Conservation (phyloP, 53 echinoderm and acorn worm genomes). For the Patiria pectinifera region DNA sequence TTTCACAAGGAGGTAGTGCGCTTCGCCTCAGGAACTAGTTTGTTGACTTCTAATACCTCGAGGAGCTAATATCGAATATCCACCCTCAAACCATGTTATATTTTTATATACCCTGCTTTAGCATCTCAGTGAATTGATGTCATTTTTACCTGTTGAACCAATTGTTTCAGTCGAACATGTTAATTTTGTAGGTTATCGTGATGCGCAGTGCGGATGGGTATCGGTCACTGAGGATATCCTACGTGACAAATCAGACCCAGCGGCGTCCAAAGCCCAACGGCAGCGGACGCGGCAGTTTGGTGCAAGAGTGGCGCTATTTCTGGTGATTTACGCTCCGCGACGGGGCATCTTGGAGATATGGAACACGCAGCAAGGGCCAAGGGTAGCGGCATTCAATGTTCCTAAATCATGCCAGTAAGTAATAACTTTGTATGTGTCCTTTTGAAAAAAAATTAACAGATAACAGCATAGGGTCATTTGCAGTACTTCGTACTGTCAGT, state of each 20-base stretch:
- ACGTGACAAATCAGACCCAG: conserved; percentile 78
- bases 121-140: too few relatives aligned
- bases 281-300: conserved; percentile 62
- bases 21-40: too few relatives aligned
- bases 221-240: conserved; percentile 88
- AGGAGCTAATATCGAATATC: too few relatives aligned
- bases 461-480: too few relatives aligned
- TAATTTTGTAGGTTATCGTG: conserved; percentile 87
- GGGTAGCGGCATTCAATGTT: conserved; percentile 98
- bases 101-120: too few relatives aligned
- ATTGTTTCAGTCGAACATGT: neutral
- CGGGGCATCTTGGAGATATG: conserved; percentile 97
- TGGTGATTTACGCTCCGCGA: conserved; percentile 97
- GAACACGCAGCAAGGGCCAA: conserved; percentile 98
- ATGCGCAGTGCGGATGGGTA: conserved; percentile 99
- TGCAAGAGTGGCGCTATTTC: conserved; percentile 87
- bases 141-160: too few relatives aligned
- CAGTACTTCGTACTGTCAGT: too few relatives aligned
- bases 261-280: conserved; percentile 55
- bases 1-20: too few relatives aligned
- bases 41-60: too few relatives aligned
- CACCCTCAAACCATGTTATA: too few relatives aligned
- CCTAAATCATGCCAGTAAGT: conserved; percentile 78
- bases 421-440: too few relatives aligned
- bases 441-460: too few relatives aligned